phyloP scores from a whole-genome alignment of 2,113 vertebrate genomes.

The Eulemur macaco region DNA sequence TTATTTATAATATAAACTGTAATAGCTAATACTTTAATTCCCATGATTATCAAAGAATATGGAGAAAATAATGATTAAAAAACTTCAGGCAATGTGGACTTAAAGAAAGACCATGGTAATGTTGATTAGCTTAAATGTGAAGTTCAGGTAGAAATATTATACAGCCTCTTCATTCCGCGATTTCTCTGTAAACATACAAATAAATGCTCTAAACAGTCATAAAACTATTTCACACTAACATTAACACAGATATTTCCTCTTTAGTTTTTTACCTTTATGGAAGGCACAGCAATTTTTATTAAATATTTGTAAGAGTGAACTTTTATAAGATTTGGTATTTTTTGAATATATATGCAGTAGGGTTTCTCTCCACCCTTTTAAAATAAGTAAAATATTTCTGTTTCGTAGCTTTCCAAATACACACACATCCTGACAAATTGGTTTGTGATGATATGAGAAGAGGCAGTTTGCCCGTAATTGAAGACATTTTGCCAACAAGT shows the following conservation, averaged over 20 bases:
- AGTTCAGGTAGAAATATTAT: not conserved
- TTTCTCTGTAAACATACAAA: not conserved
- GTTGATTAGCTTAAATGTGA: not conserved
- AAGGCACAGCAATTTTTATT: conserved; percentile 38
- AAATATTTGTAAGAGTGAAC: conserved; percentile 46
- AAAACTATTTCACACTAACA: not conserved
- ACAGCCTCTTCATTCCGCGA: not conserved
- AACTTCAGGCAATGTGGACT: not conserved
- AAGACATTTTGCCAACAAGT: conserved; percentile 69
- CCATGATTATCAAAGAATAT: not conserved
- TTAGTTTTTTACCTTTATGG: not conserved
- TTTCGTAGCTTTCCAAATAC: conserved; percentile 66
- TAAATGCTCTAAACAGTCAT: not conserved
- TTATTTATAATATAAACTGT: conserved; percentile 24
- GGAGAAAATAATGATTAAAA: not conserved
- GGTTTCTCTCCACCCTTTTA: not conserved
- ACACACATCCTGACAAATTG: conserved; percentile 76
- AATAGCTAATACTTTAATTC: not conserved
- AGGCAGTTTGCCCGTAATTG: conserved; percentile 75
- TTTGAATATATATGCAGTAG: not conserved
- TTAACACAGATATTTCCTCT: not conserved
- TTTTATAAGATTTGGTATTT: conserved; percentile 27
- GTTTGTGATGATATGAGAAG: conserved; percentile 61
- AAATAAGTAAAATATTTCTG: conserved; percentile 69
- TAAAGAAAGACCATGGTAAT: not conserved